phyloP scores from a whole-genome alignment of 2,113 vertebrate species.

The Fulmarus glacialis region DNA sequence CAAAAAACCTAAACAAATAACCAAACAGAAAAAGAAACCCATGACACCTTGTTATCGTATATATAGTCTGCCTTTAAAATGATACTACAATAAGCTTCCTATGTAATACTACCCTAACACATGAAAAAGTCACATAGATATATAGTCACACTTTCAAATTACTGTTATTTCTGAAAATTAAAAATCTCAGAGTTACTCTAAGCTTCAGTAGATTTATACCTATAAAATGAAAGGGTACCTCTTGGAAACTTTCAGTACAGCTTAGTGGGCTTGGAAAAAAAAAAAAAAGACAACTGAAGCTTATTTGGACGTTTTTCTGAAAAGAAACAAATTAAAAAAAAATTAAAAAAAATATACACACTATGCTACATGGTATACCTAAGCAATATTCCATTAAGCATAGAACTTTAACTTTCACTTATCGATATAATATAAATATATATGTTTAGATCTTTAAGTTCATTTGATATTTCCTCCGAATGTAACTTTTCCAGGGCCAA shows the following conservation, averaged over 20 bases:
- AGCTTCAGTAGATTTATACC: not conserved
- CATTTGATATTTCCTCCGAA: conserved; percentile 26
- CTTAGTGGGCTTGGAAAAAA: not conserved
- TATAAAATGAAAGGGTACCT: conserved; percentile 6
- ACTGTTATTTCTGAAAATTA: not conserved
- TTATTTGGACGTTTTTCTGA: conserved; percentile 9
- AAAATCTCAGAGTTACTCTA: not conserved
- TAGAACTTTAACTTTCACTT: not conserved
- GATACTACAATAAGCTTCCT: not conserved
- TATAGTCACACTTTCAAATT: not conserved
- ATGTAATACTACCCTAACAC: not conserved
- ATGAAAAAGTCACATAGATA: not conserved
- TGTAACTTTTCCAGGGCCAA: conserved; percentile 52
- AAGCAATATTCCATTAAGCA: not conserved
- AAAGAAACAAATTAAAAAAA: not conserved
- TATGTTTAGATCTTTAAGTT: not conserved
- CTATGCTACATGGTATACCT: not conserved
- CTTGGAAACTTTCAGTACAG: conserved; percentile 12
- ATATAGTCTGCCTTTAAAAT: not conserved
- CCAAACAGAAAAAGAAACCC: not conserved
- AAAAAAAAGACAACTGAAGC: not conserved
- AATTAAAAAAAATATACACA: not conserved
- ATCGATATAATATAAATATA: not conserved
- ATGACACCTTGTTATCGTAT: not conserved
- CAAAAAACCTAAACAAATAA: not conserved